A percentile compares a stretch with the other conserved stretches of the same genome.
Conservation (phyloP, 2,797 vertebrate species). For the Microcaecilia unicolor region DNA sequence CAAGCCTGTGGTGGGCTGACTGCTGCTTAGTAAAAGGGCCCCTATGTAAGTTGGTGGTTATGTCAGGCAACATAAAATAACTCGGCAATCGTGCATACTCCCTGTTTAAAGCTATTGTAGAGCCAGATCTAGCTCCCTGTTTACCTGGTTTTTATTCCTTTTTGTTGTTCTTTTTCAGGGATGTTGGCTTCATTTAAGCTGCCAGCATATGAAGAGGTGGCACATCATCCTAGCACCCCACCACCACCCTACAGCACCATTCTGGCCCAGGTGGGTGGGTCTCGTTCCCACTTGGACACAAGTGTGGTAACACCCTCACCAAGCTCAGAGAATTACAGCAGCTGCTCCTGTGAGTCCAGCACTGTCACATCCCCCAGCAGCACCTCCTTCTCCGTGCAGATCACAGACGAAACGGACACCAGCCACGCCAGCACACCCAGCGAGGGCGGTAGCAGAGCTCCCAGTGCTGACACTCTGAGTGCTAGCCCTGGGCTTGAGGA, state of each 20-base stretch:
- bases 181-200: constrained; percentile 79
- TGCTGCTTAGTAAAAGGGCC: no score
- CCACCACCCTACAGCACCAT: constrained; percentile 77
- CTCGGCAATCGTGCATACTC: no score
- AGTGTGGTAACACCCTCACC: constrained; percentile 54
- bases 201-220: constrained; percentile 85
- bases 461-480: no score
- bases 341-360: constrained; percentile 76
- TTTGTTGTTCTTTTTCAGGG: constrained; percentile 41
- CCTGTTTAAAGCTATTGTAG: no score
- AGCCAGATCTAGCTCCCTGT: no score
- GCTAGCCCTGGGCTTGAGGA: constrained; percentile 12
- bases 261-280: constrained; percentile 54
- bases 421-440: constrained; percentile 59
- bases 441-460: constrained; percentile 33
- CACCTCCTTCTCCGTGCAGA: constrained; percentile 65
- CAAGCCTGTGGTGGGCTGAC: no score
- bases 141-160: background rate
- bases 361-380: constrained; percentile 67
- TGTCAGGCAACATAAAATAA: no score
- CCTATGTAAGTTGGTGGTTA: no score
- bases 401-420: constrained; percentile 59
- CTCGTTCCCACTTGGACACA: constrained; percentile 34
- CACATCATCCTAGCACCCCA: constrained; percentile 68
- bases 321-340: constrained; percentile 69